phyloP scores from a whole-genome alignment of 2,113 vertebrate species.

The Piprites chloris region DNA sequence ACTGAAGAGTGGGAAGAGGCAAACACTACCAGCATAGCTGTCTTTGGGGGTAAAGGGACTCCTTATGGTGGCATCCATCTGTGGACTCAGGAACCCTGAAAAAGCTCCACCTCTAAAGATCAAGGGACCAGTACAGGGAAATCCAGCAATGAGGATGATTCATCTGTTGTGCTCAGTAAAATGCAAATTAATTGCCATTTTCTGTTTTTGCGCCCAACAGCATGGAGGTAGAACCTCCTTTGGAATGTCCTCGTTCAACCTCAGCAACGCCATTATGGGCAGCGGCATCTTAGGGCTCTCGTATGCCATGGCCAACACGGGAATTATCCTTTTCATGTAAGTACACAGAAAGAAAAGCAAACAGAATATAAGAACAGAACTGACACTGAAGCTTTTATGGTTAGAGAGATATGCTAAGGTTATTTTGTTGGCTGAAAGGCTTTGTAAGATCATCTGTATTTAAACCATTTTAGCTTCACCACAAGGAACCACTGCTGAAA shows the following conservation, averaged over 20 bases:
- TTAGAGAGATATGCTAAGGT: background rate
- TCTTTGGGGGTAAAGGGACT: background rate
- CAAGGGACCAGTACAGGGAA: background rate
- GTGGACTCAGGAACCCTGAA: background rate
- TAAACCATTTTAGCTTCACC: background rate
- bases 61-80: background rate
- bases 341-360: conserved; percentile 50
- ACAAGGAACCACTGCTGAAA: background rate
- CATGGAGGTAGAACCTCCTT: conserved; percentile 89
- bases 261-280: conserved; percentile 99
- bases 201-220: conserved; percentile 64
- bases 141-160: background rate
- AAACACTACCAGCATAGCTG: background rate
- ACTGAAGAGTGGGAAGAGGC: background rate
- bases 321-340: conserved; percentile 92
- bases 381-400: background rate
- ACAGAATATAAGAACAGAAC: background rate
- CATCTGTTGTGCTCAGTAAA: background rate
- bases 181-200: background rate
- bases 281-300: conserved; percentile 95
- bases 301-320: conserved; percentile 96
- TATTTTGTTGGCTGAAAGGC: background rate
- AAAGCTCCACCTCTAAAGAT: background rate
- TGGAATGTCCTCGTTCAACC: conserved; percentile 94
- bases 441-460: background rate